Conservation (phyloP, 2,888 invertebrate species). For the Erebia epiphron region DNA sequence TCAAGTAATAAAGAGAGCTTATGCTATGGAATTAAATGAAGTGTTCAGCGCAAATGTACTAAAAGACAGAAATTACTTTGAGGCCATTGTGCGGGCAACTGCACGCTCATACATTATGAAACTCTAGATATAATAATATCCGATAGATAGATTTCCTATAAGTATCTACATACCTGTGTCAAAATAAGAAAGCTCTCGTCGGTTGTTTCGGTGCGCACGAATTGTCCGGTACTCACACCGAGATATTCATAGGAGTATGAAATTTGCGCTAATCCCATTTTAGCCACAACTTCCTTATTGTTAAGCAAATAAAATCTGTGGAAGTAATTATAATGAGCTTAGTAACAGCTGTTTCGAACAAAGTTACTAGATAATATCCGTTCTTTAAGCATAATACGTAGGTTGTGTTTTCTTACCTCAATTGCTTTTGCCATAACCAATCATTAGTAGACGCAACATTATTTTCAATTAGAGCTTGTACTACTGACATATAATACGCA, state of each 20-base stretch:
- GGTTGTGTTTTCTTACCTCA: constrained; percentile 81
- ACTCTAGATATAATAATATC: too few relatives aligned
- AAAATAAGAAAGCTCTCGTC: constrained; percentile 98
- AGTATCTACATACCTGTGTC: constrained; percentile 87
- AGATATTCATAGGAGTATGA: constrained; percentile 99
- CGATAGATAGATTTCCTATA: too few relatives aligned
- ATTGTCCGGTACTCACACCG: constrained; percentile 95
- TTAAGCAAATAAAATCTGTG: constrained; percentile 86
- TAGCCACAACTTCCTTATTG: constrained; percentile 86
- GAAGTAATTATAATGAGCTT: not conserved
- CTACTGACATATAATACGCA: constrained; percentile 93
- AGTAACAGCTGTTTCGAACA: not conserved
- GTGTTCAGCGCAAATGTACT: too few relatives aligned
- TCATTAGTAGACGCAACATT: constrained; percentile 86
- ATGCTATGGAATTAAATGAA: too few relatives aligned
- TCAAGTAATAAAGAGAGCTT: too few relatives aligned
- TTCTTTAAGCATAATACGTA: too few relatives aligned
- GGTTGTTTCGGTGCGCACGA: constrained; percentile 97
- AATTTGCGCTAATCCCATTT: constrained; percentile 97
- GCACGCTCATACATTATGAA: too few relatives aligned
- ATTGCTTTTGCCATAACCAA: constrained; percentile 98
- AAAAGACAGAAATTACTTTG: too few relatives aligned
- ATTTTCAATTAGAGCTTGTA: constrained; percentile 88
- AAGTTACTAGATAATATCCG: not conserved
- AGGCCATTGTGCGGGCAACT: too few relatives aligned